Evolutionary conservation across 2,888 invertebrate genomes (phyloP).

Genomic region (Dasysyrphus tricinctus): DNA sequence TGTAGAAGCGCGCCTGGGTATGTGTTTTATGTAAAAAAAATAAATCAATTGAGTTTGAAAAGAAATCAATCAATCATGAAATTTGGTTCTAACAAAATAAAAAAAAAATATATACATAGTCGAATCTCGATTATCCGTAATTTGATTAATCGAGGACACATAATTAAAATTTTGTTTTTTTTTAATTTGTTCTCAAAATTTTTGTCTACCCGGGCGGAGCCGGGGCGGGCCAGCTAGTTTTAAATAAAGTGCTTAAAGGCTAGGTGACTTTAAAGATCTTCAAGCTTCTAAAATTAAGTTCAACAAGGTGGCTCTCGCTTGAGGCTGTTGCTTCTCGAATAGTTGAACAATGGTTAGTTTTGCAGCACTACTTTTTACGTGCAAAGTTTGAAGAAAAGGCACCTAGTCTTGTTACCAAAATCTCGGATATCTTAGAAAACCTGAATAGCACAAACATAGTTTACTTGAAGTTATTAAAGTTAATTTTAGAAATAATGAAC

Average conservation of each 20-base stretch:
- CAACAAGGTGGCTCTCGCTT: constrained; percentile 15
- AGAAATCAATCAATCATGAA: no score
- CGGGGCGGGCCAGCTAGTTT: no score
- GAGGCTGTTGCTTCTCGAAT: neutral
- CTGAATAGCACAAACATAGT: neutral
- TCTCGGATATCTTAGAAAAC: neutral
- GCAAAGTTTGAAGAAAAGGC: neutral
- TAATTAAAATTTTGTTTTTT: no score
- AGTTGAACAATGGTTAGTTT: neutral
- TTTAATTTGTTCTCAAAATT: no score
- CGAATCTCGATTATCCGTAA: no score
- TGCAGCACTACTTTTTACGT: neutral
- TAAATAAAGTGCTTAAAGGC: neutral
- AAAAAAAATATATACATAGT: no score
- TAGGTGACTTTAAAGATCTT: constrained; percentile 17
- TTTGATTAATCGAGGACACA: no score
- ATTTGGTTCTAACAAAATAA: no score
- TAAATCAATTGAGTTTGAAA: no score
- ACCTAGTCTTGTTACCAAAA: neutral
- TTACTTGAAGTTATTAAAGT: neutral
- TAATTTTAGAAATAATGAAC: neutral
- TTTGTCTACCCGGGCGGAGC: no score
- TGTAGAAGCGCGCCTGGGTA: no score
- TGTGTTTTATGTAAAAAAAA: no score
- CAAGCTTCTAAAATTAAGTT: neutral